These are phyloP conservation scores for Pachyseris speciosa DNA, from an alignment of 64 coral and sea anemone genomes.

Conservation along the genomic window DNA sequence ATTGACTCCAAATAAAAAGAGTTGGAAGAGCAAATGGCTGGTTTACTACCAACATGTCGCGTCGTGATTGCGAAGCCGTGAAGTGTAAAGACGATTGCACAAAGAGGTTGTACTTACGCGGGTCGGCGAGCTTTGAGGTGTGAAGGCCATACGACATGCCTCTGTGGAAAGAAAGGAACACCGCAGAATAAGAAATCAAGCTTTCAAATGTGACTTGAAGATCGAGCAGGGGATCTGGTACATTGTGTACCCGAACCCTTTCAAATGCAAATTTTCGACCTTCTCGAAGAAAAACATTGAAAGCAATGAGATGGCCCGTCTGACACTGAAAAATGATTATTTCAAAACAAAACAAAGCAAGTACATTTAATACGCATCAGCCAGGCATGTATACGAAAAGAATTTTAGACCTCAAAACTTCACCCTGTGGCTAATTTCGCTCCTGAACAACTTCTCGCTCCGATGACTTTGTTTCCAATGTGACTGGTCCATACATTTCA, in stretches of 20 bases:
- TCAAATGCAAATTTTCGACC: constrained; percentile 56
- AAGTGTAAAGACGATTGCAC: not conserved
- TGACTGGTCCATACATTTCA: constrained; percentile 35
- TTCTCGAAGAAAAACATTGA: not conserved
- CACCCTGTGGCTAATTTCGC: not conserved
- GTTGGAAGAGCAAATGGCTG: not conserved
- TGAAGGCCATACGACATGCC: constrained; percentile 95
- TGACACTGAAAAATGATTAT: constrained; percentile 5
- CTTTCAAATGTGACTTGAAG: not conserved
- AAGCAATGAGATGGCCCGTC: not conserved
- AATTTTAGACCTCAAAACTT: not conserved
- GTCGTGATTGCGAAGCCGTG: not conserved
- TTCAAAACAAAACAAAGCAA: constrained; percentile 16
- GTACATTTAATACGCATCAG: not conserved
- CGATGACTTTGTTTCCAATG: not conserved
- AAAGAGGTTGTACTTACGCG: constrained; percentile 68
- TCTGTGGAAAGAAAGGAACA: constrained; percentile 67
- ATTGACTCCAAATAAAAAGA: constrained; percentile 61
- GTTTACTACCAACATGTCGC: not conserved
- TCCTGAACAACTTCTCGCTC: not conserved
- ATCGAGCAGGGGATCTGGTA: constrained; percentile 11
- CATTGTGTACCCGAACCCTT: constrained; percentile 31
- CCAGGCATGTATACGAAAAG: not conserved
- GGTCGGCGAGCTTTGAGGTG: constrained; percentile 89
- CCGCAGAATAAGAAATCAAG: not conserved